Evolutionary conservation across 2,113 vertebrate genomes (phyloP).

Genomic region (Columbina picui): DNA sequence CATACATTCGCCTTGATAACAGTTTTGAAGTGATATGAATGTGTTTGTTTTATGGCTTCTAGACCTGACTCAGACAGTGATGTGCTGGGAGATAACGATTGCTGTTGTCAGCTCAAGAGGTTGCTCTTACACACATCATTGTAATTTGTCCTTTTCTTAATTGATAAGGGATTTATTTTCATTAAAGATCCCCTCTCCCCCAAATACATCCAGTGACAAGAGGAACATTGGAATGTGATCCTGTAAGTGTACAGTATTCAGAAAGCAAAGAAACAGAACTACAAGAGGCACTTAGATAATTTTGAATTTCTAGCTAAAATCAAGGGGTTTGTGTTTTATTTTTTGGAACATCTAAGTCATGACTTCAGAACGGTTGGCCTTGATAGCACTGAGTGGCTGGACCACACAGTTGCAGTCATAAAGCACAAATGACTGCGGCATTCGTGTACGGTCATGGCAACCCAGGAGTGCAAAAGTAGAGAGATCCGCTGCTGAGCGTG

Average conservation of each 20-base stretch:
- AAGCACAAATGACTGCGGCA: not conserved
- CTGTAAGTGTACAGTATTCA: not conserved
- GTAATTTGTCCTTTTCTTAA: not conserved
- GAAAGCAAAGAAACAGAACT: not conserved
- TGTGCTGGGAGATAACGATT: accelerated
- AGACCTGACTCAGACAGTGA: not conserved
- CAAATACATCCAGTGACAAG: not conserved
- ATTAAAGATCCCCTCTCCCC: not conserved
- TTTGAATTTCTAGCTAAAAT: not conserved
- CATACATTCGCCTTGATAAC: accelerated
- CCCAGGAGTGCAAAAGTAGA: not conserved
- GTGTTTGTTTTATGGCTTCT: not conserved
- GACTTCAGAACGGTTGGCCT: not conserved
- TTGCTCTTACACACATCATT: not conserved
- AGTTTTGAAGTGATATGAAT: not conserved
- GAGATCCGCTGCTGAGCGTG: not conserved
- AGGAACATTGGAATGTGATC: not conserved
- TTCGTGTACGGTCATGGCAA: accelerated
- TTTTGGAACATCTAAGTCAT: not conserved
- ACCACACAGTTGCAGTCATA: not conserved
- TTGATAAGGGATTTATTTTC: not conserved
- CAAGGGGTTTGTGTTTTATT: accelerated
- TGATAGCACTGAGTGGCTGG: not conserved
- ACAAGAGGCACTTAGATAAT: not conserved
- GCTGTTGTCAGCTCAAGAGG: not conserved